A percentile compares a stretch with the other conserved stretches of the same genome.
These are phyloP conservation scores for Apistogramma diplotaenia DNA, from an alignment of 2,113 vertebrate species.

Conservation along the genomic window DNA sequence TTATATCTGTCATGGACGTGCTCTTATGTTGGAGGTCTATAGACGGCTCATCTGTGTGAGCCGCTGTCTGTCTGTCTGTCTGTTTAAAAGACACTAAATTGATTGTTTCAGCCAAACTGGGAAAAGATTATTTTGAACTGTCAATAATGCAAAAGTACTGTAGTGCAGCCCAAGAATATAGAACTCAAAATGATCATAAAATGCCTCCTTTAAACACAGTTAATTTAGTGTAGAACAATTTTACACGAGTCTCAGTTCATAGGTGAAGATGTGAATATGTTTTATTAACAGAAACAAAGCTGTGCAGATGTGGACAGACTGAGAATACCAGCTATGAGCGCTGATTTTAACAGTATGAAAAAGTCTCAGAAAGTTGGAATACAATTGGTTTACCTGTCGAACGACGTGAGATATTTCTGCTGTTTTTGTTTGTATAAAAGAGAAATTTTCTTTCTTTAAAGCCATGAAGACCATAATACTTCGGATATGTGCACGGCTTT, in stretches of 20 bases:
- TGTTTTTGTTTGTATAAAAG: background rate
- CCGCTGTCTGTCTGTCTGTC: too few relatives aligned
- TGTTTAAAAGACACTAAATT: too few relatives aligned
- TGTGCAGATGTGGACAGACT: background rate
- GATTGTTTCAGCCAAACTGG: too few relatives aligned
- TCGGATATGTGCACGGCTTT: background rate
- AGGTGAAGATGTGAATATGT: background rate
- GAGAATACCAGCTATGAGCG: background rate
- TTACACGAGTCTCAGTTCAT: background rate
- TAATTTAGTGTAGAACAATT: background rate
- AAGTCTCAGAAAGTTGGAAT: background rate
- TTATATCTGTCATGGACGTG: too few relatives aligned
- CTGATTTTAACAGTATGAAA: background rate
- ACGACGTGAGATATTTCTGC: background rate
- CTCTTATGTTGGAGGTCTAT: too few relatives aligned
- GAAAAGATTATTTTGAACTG: too few relatives aligned
- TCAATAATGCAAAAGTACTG: too few relatives aligned
- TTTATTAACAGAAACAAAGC: background rate
- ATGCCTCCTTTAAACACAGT: background rate
- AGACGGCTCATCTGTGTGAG: too few relatives aligned
- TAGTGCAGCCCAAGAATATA: too few relatives aligned
- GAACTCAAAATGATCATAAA: background rate
- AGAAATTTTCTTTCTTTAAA: background rate
- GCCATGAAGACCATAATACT: background rate
- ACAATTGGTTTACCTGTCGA: background rate